Conservation (phyloP, 2,888 invertebrate species). For the Campoplex nolae region DNA sequence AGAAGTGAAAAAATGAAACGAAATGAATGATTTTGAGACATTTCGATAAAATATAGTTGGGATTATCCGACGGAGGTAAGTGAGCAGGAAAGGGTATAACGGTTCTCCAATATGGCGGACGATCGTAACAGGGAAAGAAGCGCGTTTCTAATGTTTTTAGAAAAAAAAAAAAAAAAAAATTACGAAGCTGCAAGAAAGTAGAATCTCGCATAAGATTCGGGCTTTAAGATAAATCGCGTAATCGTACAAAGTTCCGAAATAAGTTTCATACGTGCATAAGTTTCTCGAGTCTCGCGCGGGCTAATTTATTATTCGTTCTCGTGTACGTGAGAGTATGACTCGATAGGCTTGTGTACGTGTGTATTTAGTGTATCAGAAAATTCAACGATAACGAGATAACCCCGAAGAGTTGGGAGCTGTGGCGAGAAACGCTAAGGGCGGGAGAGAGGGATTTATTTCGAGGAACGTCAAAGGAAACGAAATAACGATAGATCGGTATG, state of each 20-base stretch:
- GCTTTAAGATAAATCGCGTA: neutral
- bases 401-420: constrained; percentile 67
- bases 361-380: constrained; percentile 71
- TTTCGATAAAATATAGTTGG: too few species aligned
- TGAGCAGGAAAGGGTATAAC: neutral
- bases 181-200: neutral
- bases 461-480: constrained; percentile 49
- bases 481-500: constrained; percentile 36
- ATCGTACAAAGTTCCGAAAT: neutral
- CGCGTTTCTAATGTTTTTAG: neutral
- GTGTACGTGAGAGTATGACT: neutral
- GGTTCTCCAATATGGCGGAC: constrained; percentile 39
- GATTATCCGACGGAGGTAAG: too few species aligned
- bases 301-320: constrained; percentile 12
- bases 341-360: constrained; percentile 39
- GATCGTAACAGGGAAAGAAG: neutral
- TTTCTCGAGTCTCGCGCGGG: neutral
- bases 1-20: neutral
- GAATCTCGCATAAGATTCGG: neutral
- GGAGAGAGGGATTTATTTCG: constrained; percentile 34
- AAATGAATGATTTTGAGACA: neutral
- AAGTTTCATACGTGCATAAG: neutral
- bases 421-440: constrained; percentile 40
- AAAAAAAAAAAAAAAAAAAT: too few species aligned
- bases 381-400: constrained; percentile 77